Percentiles rank a stretch among this genome's conserved stretches.
Evolutionary conservation across 2,888 invertebrate species (phyloP).

Genomic region (Pollenia amentaria): DNA sequence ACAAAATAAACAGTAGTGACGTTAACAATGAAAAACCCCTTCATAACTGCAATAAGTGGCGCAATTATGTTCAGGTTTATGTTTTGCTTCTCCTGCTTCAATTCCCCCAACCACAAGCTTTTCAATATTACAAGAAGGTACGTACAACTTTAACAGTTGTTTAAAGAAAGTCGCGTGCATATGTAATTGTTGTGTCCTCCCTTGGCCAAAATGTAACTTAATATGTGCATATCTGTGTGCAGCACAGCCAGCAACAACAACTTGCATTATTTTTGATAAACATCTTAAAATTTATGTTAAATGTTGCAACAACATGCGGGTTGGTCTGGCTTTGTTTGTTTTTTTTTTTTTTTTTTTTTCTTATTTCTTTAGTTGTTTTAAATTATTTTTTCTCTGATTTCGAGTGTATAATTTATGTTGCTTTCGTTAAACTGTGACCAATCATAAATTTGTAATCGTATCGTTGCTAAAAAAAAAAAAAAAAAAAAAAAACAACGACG

Average conservation of each 20-base stretch:
- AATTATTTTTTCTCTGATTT: not conserved
- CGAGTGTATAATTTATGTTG: constrained; percentile 61
- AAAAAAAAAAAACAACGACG: constrained; percentile 2
- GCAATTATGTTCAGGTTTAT: constrained; percentile 72
- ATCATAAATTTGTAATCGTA: constrained; percentile 72
- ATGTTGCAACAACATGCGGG: constrained; percentile 67
- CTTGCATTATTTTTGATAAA: constrained; percentile 46
- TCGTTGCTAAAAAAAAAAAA: constrained; percentile 18
- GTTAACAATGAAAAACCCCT: constrained; percentile 56
- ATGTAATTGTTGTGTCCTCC: constrained; percentile 40
- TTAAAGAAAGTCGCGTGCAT: constrained; percentile 69
- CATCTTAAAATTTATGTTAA: constrained; percentile 65
- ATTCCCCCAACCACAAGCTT: no score
- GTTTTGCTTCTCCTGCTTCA: not conserved
- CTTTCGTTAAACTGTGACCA: constrained; percentile 71
- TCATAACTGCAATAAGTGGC: constrained; percentile 68
- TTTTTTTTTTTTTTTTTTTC: not conserved
- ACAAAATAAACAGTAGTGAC: constrained; percentile 35
- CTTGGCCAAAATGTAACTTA: constrained; percentile 21
- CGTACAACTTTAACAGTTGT: not conserved
- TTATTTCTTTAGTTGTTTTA: not conserved
- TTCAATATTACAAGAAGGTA: no score
- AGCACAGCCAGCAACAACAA: constrained; percentile 18
- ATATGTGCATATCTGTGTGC: constrained; percentile 2
- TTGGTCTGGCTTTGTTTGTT: constrained; percentile 8